Evolutionary conservation across 2,888 invertebrate genomes (phyloP).

Genomic region (Chydorus sphaericus): DNA sequence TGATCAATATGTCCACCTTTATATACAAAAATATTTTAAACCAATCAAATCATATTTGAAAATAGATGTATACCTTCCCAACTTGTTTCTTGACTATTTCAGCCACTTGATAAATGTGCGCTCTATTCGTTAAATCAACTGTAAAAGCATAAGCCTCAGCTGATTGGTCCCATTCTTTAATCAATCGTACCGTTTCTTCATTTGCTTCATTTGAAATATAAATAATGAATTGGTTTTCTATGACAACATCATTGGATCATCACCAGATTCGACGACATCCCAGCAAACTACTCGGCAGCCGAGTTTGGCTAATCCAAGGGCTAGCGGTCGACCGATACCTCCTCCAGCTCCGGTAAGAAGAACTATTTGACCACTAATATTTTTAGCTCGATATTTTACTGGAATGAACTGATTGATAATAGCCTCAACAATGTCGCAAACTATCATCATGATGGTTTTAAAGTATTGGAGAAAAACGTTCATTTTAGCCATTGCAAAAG

Average conservation of each 20-base stretch:
- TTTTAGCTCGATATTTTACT: conserved; percentile 40
- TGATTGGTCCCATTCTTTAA: conserved; percentile 37
- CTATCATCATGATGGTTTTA: too few relatives aligned
- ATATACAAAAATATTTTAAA: conserved; percentile 15
- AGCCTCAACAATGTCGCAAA: too few relatives aligned
- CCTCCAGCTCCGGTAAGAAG: conserved; percentile 82
- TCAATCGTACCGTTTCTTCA: conserved; percentile 60
- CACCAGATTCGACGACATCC: conserved; percentile 73
- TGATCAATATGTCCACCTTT: conserved; percentile 69
- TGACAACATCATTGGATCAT: too few relatives aligned
- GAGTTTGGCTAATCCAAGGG: conserved; percentile 53
- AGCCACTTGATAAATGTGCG: conserved; percentile 63
- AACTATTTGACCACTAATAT: conserved; percentile 58
- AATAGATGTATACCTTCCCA: conserved; percentile 55
- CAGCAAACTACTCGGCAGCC: conserved; percentile 68
- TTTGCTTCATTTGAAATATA: conserved; percentile 55
- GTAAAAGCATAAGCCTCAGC: conserved; percentile 62
- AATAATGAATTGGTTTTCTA: too few relatives aligned
- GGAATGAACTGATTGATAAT: conserved; percentile 40
- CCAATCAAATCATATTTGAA: too few relatives aligned
- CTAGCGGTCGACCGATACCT: conserved; percentile 64
- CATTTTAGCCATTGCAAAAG: too few relatives aligned
- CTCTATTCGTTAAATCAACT: conserved; percentile 64
- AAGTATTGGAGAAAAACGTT: too few relatives aligned
- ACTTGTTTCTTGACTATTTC: conserved; percentile 58